Conservation (phyloP, 2,888 invertebrate genomes). For the Hetaerina titia region DNA sequence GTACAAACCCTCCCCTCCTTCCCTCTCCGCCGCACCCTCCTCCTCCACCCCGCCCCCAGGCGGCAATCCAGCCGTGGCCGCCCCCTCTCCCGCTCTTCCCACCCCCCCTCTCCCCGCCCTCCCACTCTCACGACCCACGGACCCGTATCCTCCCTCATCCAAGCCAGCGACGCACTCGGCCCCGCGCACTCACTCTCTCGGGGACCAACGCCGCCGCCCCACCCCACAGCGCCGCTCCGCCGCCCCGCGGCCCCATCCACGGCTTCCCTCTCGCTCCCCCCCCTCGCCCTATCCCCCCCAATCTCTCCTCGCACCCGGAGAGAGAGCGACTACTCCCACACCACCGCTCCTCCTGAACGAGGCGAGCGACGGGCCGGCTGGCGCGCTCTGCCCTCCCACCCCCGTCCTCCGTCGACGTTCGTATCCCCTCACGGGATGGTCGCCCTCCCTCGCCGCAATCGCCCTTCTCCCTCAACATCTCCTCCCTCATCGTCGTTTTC, state of each 20-base stretch:
- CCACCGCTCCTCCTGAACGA: slow-evolving; percentile 70
- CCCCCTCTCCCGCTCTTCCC: slow-evolving; percentile 69
- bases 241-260: slow-evolving; percentile 69
- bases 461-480: background rate
- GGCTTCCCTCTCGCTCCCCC: slow-evolving; percentile 64
- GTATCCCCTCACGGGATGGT: background rate
- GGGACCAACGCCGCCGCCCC: slow-evolving; percentile 71
- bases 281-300: slow-evolving; percentile 76
- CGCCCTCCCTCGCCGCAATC: background rate
- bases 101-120: slow-evolving; percentile 74
- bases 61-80: slow-evolving; percentile 71
- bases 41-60: background rate
- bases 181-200: slow-evolving; percentile 78
- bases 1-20: background rate
- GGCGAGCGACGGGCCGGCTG: slow-evolving; percentile 40
- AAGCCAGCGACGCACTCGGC: slow-evolving; percentile 73
- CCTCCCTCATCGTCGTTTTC: background rate
- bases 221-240: slow-evolving; percentile 63
- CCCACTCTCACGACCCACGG: slow-evolving; percentile 71
- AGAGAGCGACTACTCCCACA: slow-evolving; percentile 70
- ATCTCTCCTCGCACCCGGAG: slow-evolving; percentile 77
- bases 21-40: background rate
- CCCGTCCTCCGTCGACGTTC: background rate
- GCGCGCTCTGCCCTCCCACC: background rate
- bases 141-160: slow-evolving; percentile 55